phyloP scores from a whole-genome alignment of 2,888 invertebrate genomes.

The Dysmachus trigonus region DNA sequence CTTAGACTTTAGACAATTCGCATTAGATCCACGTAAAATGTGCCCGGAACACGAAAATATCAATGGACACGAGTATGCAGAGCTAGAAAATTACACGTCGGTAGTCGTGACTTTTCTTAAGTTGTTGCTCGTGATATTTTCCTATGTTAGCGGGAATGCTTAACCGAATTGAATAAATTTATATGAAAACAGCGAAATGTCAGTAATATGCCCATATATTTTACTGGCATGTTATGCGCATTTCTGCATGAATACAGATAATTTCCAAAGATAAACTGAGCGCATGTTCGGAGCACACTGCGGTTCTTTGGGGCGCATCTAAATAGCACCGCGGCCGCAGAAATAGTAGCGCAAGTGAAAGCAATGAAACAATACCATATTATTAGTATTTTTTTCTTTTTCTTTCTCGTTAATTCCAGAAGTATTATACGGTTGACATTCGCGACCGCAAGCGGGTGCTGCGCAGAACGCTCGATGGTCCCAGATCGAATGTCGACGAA shows the following conservation, averaged over 20 bases:
- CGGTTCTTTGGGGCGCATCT: background rate
- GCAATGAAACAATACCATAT: conserved; percentile 16
- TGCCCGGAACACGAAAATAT: background rate
- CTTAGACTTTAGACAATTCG: background rate
- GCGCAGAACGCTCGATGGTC: background rate
- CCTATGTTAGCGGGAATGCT: conserved; percentile 11
- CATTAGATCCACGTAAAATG: background rate
- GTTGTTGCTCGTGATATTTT: conserved; percentile 17
- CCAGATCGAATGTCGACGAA: background rate
- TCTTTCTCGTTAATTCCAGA: conserved; percentile 20
- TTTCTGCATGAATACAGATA: conserved; percentile 39
- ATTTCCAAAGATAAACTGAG: conserved; percentile 16
- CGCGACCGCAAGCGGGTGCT: conserved; percentile 5
- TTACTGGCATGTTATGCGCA: conserved; percentile 14
- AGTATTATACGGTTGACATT: conserved; percentile 27
- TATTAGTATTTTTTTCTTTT: background rate
- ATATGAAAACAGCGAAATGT: background rate
- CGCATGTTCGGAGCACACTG: background rate
- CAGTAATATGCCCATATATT: conserved; percentile 27
- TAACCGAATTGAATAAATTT: conserved; percentile 7
- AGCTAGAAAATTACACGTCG: background rate
- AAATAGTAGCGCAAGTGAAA: conserved; percentile 23
- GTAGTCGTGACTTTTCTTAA: conserved; percentile 26
- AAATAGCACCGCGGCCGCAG: background rate
- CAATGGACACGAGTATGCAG: background rate